Percentiles rank a stretch among this genome's conserved stretches.
Conservation (phyloP, 2,888 invertebrate genomes). For the Tetragonula carbonaria region DNA sequence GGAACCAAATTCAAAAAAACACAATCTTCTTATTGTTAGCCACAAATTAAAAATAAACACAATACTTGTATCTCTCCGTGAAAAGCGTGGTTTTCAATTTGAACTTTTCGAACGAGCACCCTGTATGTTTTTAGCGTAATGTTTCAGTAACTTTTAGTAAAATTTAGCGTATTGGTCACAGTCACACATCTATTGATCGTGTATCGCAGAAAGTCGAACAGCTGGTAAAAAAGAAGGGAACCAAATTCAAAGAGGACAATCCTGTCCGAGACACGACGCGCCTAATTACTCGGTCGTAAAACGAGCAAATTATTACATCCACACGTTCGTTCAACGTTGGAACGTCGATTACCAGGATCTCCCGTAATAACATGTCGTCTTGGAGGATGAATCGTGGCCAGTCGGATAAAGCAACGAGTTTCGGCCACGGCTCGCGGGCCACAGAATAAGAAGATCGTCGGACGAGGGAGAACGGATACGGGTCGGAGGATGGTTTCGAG, state of each 20-base stretch:
- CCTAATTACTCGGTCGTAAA: conserved; percentile 45
- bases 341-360: conserved; percentile 53
- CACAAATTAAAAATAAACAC: too few relatives aligned
- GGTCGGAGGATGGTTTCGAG: conserved; percentile 22
- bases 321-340: conserved; percentile 26
- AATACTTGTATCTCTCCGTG: too few relatives aligned
- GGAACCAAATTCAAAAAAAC: too few relatives aligned
- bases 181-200: too few relatives aligned
- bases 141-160: too few relatives aligned
- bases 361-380: conserved; percentile 62
- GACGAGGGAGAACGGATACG: conserved; percentile 26
- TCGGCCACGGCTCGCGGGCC: conserved; percentile 40
- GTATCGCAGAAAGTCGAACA: too few relatives aligned
- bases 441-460: conserved; percentile 36
- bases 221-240: background rate
- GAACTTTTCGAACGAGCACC: too few relatives aligned
- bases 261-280: background rate
- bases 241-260: background rate
- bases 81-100: too few relatives aligned
- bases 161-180: too few relatives aligned
- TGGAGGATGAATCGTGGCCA: conserved; percentile 61
- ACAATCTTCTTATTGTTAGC: too few relatives aligned
- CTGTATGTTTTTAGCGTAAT: too few relatives aligned
- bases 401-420: conserved; percentile 61
- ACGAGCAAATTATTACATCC: conserved; percentile 45